Evolutionary conservation across 2,888 invertebrate species (phyloP), one percentile per base, ranked within the genome.

Genomic region (Allophyes oxyacanthae): DNA sequence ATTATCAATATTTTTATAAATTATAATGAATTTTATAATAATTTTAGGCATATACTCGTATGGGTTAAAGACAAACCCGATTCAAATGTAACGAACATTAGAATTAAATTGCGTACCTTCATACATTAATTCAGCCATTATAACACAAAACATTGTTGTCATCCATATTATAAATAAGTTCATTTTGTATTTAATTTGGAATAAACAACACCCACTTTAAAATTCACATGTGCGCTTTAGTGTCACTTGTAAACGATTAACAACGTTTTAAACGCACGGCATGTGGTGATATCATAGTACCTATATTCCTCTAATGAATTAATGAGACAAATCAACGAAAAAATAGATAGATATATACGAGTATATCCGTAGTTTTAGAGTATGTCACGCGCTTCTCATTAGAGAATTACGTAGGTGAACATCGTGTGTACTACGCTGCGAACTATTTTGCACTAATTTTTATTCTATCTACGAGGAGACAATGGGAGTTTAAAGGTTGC

Each of bases 331-430:
- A 88, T 81, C 79, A 84, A 83, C 82, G 72, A 80, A 80, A 86
- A 81, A 74, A 71, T 64, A 64, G 25, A 54, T 75, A 72, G 71
- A 67, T 72, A 71, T 77, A 78, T 74, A 75, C 70, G 55, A 61
- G 64, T 75, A 70, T 79, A 76, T 81, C 71, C 74, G 73, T 68
- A 72, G 79, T 79, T 79, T 79, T 72, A 77, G 61, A 50, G 43
- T 58, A 54, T 81, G 87, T 91, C 90, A 91, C 88, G 90, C 84
- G 90, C 78, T 85, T 82, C 75, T 74, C 75, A 86, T 88, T 87
- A 85, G 61, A 52, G 41, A 60, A 49, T 54, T 52, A 58, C 62
- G 58, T 59, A 40, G 34, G 30, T 52, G 58, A 56, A 45, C 33
- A 43, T 33, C 40, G 33, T 41, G 45, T 30, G 42, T 41, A 25